Conservation (phyloP, 2,113 vertebrate genomes). For the Lagopus leucura region DNA sequence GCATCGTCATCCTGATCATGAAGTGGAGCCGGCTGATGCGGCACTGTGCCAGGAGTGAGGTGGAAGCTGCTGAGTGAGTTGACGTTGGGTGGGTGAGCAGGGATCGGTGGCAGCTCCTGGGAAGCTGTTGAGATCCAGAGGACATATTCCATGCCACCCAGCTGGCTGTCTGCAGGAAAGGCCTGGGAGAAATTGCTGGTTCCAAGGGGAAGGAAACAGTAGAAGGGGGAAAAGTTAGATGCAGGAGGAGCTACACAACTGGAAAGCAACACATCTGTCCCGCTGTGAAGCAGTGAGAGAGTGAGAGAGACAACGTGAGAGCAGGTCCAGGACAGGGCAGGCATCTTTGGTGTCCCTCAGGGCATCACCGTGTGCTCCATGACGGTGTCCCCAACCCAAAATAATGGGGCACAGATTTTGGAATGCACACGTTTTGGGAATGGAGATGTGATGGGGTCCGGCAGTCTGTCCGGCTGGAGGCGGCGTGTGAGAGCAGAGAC, state of each 20-base stretch:
- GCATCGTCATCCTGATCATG: fast-evolving
- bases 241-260: neutral
- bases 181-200: neutral
- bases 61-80: neutral
- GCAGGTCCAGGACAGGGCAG: neutral
- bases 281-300: no score
- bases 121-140: no score
- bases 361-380: no score
- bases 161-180: neutral
- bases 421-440: neutral
- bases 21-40: neutral
- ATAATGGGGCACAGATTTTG: neutral
- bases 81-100: no score
- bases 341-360: no score
- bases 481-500: neutral
- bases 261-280: fast-evolving
- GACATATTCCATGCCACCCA: neutral
- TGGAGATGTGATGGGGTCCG: no score
- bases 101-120: neutral
- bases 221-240: neutral
- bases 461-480: neutral
- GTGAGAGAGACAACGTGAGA: neutral
- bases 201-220: neutral
- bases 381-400: no score
- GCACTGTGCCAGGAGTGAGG: neutral